Conservation (phyloP, 92 coral and sea anemone genomes). For the Siderastrea radians region DNA sequence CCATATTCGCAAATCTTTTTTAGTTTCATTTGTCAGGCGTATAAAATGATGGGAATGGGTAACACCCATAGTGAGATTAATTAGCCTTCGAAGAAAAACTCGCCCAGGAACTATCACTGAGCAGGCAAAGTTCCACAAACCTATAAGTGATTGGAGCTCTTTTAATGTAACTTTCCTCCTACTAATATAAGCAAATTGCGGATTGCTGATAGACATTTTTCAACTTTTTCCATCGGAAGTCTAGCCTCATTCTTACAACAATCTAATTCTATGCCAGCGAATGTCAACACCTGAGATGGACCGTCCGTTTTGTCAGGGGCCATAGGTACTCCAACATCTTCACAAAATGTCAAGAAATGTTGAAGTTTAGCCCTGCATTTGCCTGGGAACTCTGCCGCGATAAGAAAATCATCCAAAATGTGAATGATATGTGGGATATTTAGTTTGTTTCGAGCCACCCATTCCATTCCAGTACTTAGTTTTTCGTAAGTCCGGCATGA, state of each 20-base stretch:
- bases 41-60: constrained; percentile 16
- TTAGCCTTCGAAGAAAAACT: constrained; percentile 63
- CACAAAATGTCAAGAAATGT: too few species aligned
- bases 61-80: constrained; percentile 59
- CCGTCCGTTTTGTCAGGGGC: too few species aligned
- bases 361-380: not conserved
- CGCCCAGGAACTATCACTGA: constrained; percentile 57
- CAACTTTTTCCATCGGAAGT: too few species aligned
- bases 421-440: not conserved
- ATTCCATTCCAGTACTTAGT: constrained; percentile 12
- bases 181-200: too few species aligned
- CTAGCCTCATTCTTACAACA: too few species aligned
- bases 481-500: not conserved
- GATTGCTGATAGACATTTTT: too few species aligned
- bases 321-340: too few species aligned
- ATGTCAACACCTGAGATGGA: too few species aligned
- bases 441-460: constrained; percentile 27
- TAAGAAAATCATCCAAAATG: constrained; percentile 12
- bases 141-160: constrained; percentile 50
- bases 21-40: constrained; percentile 43
- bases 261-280: too few species aligned
- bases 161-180: constrained; percentile 35
- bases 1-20: constrained; percentile 12
- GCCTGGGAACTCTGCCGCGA: not conserved
- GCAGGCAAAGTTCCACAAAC: constrained; percentile 48